Evolutionary conservation across 2,888 invertebrate species (phyloP).

Genomic region (Homarus gammarus): DNA sequence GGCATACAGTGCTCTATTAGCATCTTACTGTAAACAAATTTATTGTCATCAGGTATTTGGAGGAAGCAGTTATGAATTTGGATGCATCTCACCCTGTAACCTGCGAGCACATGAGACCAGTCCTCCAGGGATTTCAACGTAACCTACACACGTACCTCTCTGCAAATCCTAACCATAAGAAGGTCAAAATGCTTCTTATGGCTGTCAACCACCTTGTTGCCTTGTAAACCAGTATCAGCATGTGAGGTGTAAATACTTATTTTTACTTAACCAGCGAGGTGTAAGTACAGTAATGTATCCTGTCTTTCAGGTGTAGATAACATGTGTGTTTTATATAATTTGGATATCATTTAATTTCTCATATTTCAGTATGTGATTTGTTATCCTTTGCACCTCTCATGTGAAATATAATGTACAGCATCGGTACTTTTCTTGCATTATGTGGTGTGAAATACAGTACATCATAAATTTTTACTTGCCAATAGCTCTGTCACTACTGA

Average conservation of each 20-base stretch:
- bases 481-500: background rate
- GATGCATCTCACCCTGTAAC: conserved; percentile 88
- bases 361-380: background rate
- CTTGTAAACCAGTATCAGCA: conserved; percentile 22
- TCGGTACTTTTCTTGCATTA: background rate
- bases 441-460: background rate
- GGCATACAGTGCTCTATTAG: no score
- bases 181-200: conserved; percentile 87
- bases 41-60: conserved; percentile 85
- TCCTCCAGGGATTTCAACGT: conserved; percentile 87
- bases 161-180: conserved; percentile 84
- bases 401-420: background rate
- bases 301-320: background rate
- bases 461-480: background rate
- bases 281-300: background rate
- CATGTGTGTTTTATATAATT: background rate
- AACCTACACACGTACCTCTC: conserved; percentile 86
- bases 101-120: conserved; percentile 89
- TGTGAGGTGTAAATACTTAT: background rate
- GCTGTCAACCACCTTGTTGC: conserved; percentile 79
- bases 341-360: background rate
- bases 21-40: no score
- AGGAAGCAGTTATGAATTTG: conserved; percentile 91
- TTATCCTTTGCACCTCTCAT: background rate
- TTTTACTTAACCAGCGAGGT: background rate